A percentile compares a stretch with the other conserved stretches of the same genome.
Evolutionary conservation across 2,888 invertebrate genomes (phyloP).

Genomic region (Pristionchus mayeri): DNA sequence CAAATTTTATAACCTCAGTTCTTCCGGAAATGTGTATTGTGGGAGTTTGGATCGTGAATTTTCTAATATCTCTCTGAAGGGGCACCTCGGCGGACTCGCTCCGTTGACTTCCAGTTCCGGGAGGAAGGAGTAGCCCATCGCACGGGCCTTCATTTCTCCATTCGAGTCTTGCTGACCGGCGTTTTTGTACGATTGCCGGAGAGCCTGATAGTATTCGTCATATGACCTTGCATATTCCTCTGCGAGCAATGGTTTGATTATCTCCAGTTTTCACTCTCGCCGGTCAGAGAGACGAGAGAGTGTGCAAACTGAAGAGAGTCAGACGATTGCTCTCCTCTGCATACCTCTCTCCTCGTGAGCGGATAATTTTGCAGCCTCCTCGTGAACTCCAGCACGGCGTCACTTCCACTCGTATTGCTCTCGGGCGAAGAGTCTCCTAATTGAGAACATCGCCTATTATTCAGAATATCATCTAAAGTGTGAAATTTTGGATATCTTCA

Average conservation of each 20-base stretch:
- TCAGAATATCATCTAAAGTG: too few relatives aligned
- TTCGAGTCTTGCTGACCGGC: constrained; percentile 61
- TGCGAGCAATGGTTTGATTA: too few relatives aligned
- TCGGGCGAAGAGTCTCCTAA: constrained; percentile 73
- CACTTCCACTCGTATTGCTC: constrained; percentile 73
- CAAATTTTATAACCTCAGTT: not conserved
- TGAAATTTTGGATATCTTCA: too few relatives aligned
- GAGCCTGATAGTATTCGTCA: not conserved
- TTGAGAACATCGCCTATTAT: not conserved
- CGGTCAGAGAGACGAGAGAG: too few relatives aligned
- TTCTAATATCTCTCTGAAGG: too few relatives aligned
- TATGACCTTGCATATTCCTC: too few relatives aligned
- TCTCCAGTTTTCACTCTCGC: too few relatives aligned
- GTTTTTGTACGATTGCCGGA: constrained; percentile 41
- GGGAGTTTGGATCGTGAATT: too few relatives aligned
- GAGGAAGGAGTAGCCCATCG: constrained; percentile 69
- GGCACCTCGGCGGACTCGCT: constrained; percentile 74
- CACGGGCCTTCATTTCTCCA: constrained; percentile 56
- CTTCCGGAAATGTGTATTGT: too few relatives aligned
- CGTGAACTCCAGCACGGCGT: constrained; percentile 75
- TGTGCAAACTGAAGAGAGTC: too few relatives aligned
- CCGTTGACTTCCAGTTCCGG: constrained; percentile 75
- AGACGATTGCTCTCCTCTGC: not conserved
- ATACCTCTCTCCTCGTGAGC: constrained; percentile 70
- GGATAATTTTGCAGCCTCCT: constrained; percentile 75